Percentiles rank a stretch among this genome's conserved stretches.
These are phyloP conservation scores for Folsomia candida DNA, from an alignment of 2,888 invertebrate genomes.

Conservation along the genomic window DNA sequence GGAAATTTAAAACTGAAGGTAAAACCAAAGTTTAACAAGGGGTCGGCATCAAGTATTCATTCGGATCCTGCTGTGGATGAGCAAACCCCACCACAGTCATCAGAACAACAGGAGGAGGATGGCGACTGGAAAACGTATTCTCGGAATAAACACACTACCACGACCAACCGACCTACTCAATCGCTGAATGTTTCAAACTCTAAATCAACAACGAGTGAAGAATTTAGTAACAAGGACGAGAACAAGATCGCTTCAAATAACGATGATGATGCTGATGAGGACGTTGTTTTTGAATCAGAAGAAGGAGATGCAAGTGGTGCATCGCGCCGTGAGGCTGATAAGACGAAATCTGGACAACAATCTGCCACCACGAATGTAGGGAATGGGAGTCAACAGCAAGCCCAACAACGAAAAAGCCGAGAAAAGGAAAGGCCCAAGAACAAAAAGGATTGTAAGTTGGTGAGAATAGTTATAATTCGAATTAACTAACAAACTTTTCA, in stretches of 20 bases:
- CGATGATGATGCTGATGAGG: constrained; percentile 19
- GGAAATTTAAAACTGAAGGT: too few species aligned
- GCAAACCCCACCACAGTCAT: too few species aligned
- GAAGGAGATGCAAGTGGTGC: constrained; percentile 1
- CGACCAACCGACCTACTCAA: too few species aligned
- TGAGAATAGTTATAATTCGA: constrained; percentile 1
- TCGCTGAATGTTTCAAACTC: too few species aligned
- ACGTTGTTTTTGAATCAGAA: not conserved
- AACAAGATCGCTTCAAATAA: constrained; percentile 16
- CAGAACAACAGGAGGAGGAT: too few species aligned
- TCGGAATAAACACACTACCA: too few species aligned
- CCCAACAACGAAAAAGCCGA: constrained; percentile 29
- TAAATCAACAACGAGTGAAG: not conserved
- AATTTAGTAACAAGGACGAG: too few species aligned
- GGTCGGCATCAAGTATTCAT: too few species aligned
- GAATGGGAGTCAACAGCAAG: too few species aligned
- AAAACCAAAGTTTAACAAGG: too few species aligned
- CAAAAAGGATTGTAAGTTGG: constrained; percentile 43
- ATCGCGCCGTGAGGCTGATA: constrained; percentile 6
- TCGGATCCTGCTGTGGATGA: too few species aligned
- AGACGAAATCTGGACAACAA: constrained; percentile 6
- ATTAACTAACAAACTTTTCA: not conserved
- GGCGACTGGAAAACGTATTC: not conserved
- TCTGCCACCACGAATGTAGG: constrained; percentile 10
- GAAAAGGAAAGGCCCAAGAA: constrained; percentile 42